Evolutionary conservation across 35 echinoderm and acorn worm species (phyloP), one percentile per base, ranked within the genome.

Genomic region (Strongylocentrotus purpuratus): DNA sequence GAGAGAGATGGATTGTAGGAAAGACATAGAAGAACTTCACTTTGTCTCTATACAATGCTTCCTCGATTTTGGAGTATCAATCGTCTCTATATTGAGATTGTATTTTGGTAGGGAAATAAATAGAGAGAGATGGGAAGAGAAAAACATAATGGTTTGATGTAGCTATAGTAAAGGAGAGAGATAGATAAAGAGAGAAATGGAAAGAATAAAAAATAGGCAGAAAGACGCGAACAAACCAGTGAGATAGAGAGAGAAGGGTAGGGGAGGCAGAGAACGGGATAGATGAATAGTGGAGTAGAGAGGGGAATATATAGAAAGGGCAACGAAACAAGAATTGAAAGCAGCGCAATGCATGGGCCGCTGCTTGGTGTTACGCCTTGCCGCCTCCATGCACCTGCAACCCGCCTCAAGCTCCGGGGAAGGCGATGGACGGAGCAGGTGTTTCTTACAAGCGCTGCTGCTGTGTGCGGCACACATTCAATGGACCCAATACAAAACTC

Each of bases 341-440:
- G 65, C 65, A 78, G 65, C 65, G 65, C 65, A 78, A 78, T 89
- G 87, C 45, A 89, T 45, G 45, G 45, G 87, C 87, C 87, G 87
- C 31, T 45, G 32, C 32, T 33, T 32, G 33, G 87, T 46, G 87
- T 89, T 89, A 46, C 45, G 45, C 87, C 33, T 89, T 45, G 87
- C 87, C 87, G 65, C 87, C 87, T 33, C 12, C 87, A 46, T 89
- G 87, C 87, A 89, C 87, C 87, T 89, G 87, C 87, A 89, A 18
- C 87, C 87, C 87, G 87, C 87, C 87, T 89, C 87, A 46, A 89
- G 87, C 87, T 89, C 45, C 87, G 33, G 87, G 33, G 87, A 89
- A 33, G 65, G 33, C 87, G 32, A 46, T 89, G 87, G 15, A 46
- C 33, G 32, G 45, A 32, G 87, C 87, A 89, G 87, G 87, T 89